phyloP scores from a whole-genome alignment of 2,113 vertebrate species.

The Corythaeola cristata region DNA sequence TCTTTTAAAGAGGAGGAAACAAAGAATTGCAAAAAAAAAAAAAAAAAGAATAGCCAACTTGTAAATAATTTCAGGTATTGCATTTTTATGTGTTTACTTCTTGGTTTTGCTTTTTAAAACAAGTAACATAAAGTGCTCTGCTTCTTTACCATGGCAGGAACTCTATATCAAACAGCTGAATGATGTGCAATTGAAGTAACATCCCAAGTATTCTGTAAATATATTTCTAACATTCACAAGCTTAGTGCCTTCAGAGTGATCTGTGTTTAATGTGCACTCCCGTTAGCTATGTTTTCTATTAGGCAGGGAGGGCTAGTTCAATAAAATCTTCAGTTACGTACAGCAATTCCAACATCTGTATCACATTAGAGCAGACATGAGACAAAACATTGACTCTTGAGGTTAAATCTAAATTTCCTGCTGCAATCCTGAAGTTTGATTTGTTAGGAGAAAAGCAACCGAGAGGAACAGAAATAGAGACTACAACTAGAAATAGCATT shows the following conservation, averaged over 20 bases:
- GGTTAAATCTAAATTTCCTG: conserved; percentile 83
- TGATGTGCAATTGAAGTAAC: conserved; percentile 44
- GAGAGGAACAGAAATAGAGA: conserved; percentile 66
- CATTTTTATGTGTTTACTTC: background rate
- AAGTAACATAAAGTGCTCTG: background rate
- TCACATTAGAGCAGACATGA: conserved; percentile 79
- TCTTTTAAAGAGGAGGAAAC: background rate
- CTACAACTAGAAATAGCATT: conserved; percentile 62
- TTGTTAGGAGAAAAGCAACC: conserved; percentile 71
- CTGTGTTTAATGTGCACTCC: conserved; percentile 58
- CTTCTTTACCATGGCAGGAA: background rate
- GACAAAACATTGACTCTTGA: conserved; percentile 81
- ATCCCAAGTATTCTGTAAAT: conserved; percentile 50
- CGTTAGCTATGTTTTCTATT: conserved; percentile 75
- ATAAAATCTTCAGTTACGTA: conserved; percentile 72
- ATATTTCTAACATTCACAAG: conserved; percentile 29
- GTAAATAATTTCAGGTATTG: background rate
- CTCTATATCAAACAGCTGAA: conserved; percentile 2
- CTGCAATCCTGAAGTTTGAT: conserved; percentile 73
- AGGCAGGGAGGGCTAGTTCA: conserved; percentile 70
- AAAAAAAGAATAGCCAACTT: background rate
- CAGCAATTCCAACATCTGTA: conserved; percentile 78
- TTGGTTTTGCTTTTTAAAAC: background rate
- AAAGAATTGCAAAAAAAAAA: background rate
- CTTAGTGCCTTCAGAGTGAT: conserved; percentile 53